These are phyloP conservation scores for Chrysolina americana DNA, from an alignment of 2,888 invertebrate genomes.

Conservation along the genomic window DNA sequence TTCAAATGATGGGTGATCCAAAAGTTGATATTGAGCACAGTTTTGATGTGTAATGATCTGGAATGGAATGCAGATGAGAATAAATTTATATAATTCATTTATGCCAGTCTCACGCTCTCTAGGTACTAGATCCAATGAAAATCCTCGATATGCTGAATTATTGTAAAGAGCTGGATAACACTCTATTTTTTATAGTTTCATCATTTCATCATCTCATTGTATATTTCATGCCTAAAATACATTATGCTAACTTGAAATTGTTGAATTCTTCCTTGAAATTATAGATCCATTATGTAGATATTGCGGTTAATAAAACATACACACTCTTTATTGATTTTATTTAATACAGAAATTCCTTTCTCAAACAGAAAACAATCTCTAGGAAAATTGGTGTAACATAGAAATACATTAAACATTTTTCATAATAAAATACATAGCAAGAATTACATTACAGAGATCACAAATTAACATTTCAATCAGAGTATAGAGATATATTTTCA, in stretches of 20 bases:
- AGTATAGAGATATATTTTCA: neutral
- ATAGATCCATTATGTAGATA: constrained; percentile 53
- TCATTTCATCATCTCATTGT: constrained; percentile 26
- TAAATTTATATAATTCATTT: neutral
- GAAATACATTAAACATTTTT: constrained; percentile 3
- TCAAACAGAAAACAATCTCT: neutral
- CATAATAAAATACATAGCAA: neutral
- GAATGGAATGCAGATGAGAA: neutral
- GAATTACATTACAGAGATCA: neutral
- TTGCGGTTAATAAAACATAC: constrained; percentile 41
- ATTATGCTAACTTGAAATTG: constrained; percentile 49
- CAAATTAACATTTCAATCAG: neutral
- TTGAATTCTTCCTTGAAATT: constrained; percentile 57
- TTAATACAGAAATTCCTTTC: neutral
- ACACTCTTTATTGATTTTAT: constrained; percentile 14
- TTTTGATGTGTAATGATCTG: no score
- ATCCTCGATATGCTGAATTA: neutral
- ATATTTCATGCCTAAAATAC: constrained; percentile 45
- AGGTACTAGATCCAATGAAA: neutral
- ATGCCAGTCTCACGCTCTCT: no score
- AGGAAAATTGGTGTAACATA: neutral
- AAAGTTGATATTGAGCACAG: neutral
- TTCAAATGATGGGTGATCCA: no score
- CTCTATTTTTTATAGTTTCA: constrained; percentile 17
- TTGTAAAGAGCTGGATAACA: neutral